Conservation (phyloP, 2,797 vertebrate species). For the Poeciliopsis turneri region DNA sequence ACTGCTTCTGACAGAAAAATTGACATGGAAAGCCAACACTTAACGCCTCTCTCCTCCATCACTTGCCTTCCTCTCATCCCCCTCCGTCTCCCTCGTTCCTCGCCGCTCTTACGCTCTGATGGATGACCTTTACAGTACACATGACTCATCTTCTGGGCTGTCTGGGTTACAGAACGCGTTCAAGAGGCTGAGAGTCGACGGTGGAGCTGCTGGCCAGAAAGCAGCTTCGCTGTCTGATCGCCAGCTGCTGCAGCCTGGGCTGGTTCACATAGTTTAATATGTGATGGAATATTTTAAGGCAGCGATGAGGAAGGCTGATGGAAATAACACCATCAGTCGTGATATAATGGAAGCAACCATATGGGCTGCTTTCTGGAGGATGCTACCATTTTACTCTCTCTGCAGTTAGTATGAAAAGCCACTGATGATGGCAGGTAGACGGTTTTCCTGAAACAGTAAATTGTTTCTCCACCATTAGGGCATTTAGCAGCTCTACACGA, state of each 20-base stretch:
- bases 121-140: slow-evolving; percentile 65
- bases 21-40: slow-evolving; percentile 65
- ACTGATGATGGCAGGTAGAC: too few relatives aligned
- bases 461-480: too few relatives aligned
- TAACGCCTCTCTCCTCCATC: slow-evolving; percentile 56
- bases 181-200: slow-evolving; percentile 21
- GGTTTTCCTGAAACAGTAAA: too few relatives aligned
- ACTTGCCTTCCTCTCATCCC: slow-evolving; percentile 30
- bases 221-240: slow-evolving; percentile 14
- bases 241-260: slow-evolving; percentile 9
- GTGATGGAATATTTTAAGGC: background rate
- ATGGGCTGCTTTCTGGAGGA: background rate
- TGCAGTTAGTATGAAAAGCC: too few relatives aligned
- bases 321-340: background rate
- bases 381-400: background rate
- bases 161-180: slow-evolving; percentile 41
- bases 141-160: slow-evolving; percentile 59
- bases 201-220: background rate
- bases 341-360: background rate
- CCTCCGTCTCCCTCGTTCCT: slow-evolving; percentile 19
- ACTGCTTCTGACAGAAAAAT: slow-evolving; percentile 58
- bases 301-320: background rate
- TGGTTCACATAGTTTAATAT: background rate
- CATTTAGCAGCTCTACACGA: too few relatives aligned
- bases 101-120: slow-evolving; percentile 41